Base-by-base conservation (phyloP, 1,140 invertebrate species). In the Augochlora pura region DNA sequence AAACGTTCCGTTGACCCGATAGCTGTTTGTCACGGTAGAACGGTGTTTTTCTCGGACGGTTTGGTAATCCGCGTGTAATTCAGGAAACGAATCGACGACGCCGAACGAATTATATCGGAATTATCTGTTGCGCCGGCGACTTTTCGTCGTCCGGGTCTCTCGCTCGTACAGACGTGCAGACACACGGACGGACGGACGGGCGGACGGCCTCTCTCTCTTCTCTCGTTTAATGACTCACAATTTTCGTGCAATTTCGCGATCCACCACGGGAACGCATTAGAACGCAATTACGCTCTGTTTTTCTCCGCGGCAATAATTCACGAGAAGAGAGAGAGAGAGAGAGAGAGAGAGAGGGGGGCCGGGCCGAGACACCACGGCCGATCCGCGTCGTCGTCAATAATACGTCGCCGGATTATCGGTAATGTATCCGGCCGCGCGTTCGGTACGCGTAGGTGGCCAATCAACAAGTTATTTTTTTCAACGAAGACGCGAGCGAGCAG, bases 401-500 rank as follows among this genome's bases (percentile, higher is more conserved):
- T 80, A 63, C 38, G 65, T 46, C 65, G 64, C 67, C 64, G 70
- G 62, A 81, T 83, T 59, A 80, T 76, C 78, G 66, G 49, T 38
- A 59, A 65, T n/a, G 46, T 49, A 65, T 59, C 63, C 38, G 32
- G 21, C n/a, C 59, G 66, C 16, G 49, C n/a, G 57, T 39, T n/a
- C 49, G 52, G 64, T 23, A 49, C 32, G 73, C 27, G 87, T 88
- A 69, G 86, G 83, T 72, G 77, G 80, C 57, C 86, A 83, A 88
- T 89, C 85, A 76, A 84, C 68, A 77, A 72, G 54, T 64, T 69
- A 73, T 21, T 80, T 88, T 85, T 88, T 88, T 75, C 73, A 60
- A 16, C 54, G 74, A 82, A 64, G 71, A 80, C 70, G 77, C 71
- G 59, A 38, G 77, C 66, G n/a, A n/a, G n/a, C n/a, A n/a, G n/a